Evolutionary conservation across 92 coral and sea anemone genomes (phyloP).

Genomic region (Palythoa heliodiscus): DNA sequence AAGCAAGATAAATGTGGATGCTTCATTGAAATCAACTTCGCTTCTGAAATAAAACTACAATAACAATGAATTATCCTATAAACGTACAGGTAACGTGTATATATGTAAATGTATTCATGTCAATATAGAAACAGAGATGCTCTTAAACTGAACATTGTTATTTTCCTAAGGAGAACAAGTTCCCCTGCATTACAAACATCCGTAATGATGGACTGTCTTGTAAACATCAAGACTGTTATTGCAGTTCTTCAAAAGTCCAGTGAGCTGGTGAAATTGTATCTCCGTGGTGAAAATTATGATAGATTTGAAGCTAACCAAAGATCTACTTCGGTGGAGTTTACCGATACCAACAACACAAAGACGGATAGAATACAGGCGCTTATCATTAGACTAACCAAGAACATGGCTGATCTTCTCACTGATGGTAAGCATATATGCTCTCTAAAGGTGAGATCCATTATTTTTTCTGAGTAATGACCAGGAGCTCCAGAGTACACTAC

Average conservation of each 20-base stretch:
- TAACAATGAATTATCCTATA: too few relatives aligned
- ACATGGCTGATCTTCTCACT: conserved; percentile 13
- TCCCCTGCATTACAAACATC: conserved; percentile 56
- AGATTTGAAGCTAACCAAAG: neutral
- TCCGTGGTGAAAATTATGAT: conserved; percentile 19
- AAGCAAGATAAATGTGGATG: neutral
- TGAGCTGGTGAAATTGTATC: neutral
- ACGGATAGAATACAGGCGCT: neutral
- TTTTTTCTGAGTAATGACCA: too few relatives aligned
- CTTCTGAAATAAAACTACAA: neutral
- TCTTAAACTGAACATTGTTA: neutral
- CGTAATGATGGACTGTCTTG: conserved; percentile 63
- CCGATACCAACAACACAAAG: neutral
- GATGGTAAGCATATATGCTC: neutral
- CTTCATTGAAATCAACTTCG: neutral
- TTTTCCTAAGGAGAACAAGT: conserved; percentile 23
- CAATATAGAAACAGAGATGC: conserved; percentile 4
- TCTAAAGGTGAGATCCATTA: too few relatives aligned
- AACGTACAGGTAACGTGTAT: neutral
- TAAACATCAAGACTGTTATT: conserved; percentile 53
- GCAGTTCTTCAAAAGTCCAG: conserved; percentile 53
- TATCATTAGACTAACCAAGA: neutral
- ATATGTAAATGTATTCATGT: neutral
- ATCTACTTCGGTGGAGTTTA: neutral
- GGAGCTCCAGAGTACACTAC: too few relatives aligned